A percentile compares a stretch with the other conserved stretches of the same genome.
Evolutionary conservation across 2,113 vertebrate genomes (phyloP).

Genomic region (Perca flavescens): DNA sequence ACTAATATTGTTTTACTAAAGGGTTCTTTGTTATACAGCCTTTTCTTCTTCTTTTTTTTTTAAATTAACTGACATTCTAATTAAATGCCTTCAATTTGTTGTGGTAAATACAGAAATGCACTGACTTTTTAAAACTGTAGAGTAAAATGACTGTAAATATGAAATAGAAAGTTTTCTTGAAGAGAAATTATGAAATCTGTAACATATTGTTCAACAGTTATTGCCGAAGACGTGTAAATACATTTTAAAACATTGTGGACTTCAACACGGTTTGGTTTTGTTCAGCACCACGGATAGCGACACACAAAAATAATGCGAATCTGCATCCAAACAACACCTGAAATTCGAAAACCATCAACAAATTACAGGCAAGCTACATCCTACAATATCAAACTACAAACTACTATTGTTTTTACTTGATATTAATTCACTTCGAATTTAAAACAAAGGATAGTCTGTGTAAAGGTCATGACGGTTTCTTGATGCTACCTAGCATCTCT

Average conservation of each 20-base stretch:
- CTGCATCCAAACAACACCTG: not conserved
- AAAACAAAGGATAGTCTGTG: too few species aligned
- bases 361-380: too few species aligned
- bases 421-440: too few species aligned
- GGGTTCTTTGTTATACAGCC: too few species aligned
- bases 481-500: too few species aligned
- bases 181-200: too few species aligned
- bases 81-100: not conserved
- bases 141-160: not conserved
- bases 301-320: not conserved
- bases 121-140: not conserved
- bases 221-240: not conserved
- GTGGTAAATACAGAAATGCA: not conserved
- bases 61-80: not conserved
- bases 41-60: not conserved
- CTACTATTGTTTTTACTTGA: too few species aligned
- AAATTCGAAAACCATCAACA: too few species aligned
- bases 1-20: not conserved
- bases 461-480: too few species aligned
- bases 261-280: not conserved
- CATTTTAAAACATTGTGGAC: not conserved
- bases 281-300: slow-evolving; percentile 8
- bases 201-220: not conserved
- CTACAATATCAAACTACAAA: too few species aligned
- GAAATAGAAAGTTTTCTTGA: too few species aligned